Base-by-base conservation (phyloP, 2,797 vertebrate genomes). In the Pipistrellus kuhlii region DNA sequence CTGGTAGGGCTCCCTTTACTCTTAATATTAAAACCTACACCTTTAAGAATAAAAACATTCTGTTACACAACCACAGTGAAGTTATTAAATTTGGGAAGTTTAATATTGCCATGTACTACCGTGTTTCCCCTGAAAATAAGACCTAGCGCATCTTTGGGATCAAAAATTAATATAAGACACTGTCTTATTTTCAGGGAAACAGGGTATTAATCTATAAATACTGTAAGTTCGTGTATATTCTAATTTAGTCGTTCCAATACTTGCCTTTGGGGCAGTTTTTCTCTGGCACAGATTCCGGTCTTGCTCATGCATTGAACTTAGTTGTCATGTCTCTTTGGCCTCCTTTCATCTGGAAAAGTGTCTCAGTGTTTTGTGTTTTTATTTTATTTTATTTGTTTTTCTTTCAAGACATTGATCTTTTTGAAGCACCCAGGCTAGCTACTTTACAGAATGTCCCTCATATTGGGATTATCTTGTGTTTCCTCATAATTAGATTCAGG, bases 331-430 rank as follows among this genome's bases (percentile, higher is more conserved):
- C 59, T 81, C 62, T 76, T 69, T 35, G 48, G 44, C 72, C 23
- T 89, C n/a, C 8, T 92, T 94, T 90, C 64, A 71, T 88, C 80
- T 76, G 57, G 35, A 73, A 73, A 76, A 80, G 53, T 69, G 44
- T 66, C 30, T 64, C 59, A 73, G 44, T 5, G 30, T 75, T 25
- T 88, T 41, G 38, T 66, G 38, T 84, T 12, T 68, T 73, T 78
- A 75, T 25, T 53, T 53, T 53, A 20, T 53, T 25, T 55, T 55
- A 5, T 53, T 18, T 68, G 76, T 73, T 72, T 38, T 14, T 72
- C 55, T 48, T 71, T 88, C 85, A 85, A 32, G 38, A 53, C 20
- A 46, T 12, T 53, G 64, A 27, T 66, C 44, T 12, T 89, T 82
- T 71, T 86, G 66, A 85, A 78, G 41, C 93, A 46, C 38, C 55